A percentile compares a stretch with the other conserved stretches of the same genome.
Conservation (phyloP, 1,140 invertebrate genomes). For the Drosophila leontia region DNA sequence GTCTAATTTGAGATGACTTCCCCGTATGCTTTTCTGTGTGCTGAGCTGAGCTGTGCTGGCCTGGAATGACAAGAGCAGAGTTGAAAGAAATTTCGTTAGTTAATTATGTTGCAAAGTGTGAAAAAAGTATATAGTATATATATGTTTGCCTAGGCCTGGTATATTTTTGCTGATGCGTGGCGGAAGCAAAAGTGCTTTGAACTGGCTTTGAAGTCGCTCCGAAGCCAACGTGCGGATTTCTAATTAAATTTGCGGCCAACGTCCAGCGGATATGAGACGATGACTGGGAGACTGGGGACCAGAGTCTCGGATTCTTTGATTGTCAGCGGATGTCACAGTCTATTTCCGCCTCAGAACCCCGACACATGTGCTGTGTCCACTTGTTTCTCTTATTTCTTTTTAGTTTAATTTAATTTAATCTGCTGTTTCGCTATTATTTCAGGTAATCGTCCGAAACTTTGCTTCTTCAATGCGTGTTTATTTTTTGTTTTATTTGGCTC, state of each 20-base stretch:
- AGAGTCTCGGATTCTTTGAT: slow-evolving; percentile 29
- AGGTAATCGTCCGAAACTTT: slow-evolving; percentile 33
- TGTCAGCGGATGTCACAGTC: slow-evolving; percentile 78
- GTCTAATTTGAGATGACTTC: slow-evolving; percentile 65
- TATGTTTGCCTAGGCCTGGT: slow-evolving; percentile 11
- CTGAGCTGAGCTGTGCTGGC: slow-evolving; percentile 11
- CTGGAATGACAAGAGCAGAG: slow-evolving; percentile 77
- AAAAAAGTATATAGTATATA: slow-evolving; percentile 28
- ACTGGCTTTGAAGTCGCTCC: slow-evolving; percentile 44
- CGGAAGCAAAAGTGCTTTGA: slow-evolving; percentile 77
- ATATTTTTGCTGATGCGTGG: slow-evolving; percentile 26
- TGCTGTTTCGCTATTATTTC: slow-evolving; percentile 53
- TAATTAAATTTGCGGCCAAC: slow-evolving; percentile 76
- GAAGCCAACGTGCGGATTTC: slow-evolving; percentile 61
- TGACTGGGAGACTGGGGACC: slow-evolving; percentile 14
- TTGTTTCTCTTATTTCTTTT: slow-evolving; percentile 24
- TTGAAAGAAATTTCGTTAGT: slow-evolving; percentile 75
- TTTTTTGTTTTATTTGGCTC: slow-evolving; percentile 15
- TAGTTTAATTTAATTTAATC: slow-evolving; percentile 64
- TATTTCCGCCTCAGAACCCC: slow-evolving; percentile 62
- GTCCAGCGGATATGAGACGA: slow-evolving; percentile 68
- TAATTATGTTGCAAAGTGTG: slow-evolving; percentile 76
- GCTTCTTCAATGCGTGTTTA: slow-evolving; percentile 23
- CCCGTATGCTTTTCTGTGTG: slow-evolving; percentile 29
- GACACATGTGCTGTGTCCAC: slow-evolving; percentile 50